phyloP scores from a whole-genome alignment of 2,797 vertebrate genomes.

The Coluber constrictor region DNA sequence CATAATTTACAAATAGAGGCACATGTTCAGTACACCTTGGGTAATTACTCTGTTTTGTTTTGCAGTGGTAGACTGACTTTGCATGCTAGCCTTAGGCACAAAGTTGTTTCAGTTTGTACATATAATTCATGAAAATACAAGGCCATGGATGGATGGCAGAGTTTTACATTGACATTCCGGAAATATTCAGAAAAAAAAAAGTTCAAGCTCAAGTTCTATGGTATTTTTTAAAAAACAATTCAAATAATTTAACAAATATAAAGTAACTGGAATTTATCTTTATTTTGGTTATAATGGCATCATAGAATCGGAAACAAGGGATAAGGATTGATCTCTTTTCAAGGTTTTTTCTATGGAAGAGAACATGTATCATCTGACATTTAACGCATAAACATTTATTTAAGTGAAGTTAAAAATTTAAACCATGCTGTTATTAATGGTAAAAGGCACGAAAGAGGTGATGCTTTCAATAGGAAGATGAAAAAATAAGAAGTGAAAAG shows the following conservation, averaged over 20 bases:
- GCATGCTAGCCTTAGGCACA: slow-evolving; percentile 38
- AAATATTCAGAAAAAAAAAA: slow-evolving; percentile 12
- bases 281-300: background rate
- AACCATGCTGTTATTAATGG: background rate
- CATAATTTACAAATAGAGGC: slow-evolving; percentile 18
- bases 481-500: background rate
- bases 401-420: background rate
- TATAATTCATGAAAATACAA: slow-evolving; percentile 11
- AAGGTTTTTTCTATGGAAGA: background rate
- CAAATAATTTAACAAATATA: slow-evolving; percentile 10
- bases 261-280: background rate
- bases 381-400: background rate
- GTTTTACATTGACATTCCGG: slow-evolving; percentile 1
- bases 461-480: background rate
- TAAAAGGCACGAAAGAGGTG: background rate
- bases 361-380: background rate
- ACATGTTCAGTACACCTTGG: slow-evolving; percentile 34
- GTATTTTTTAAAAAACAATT: background rate
- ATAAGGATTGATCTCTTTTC: background rate
- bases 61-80: slow-evolving; percentile 27
- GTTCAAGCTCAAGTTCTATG: slow-evolving; percentile 16
- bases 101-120: slow-evolving; percentile 36
- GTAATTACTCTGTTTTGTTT: slow-evolving; percentile 18
- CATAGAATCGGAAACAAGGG: background rate
- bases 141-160: slow-evolving; percentile 17